phyloP scores from a whole-genome alignment of 2,888 invertebrate genomes.

The Prosapia bicincta region DNA sequence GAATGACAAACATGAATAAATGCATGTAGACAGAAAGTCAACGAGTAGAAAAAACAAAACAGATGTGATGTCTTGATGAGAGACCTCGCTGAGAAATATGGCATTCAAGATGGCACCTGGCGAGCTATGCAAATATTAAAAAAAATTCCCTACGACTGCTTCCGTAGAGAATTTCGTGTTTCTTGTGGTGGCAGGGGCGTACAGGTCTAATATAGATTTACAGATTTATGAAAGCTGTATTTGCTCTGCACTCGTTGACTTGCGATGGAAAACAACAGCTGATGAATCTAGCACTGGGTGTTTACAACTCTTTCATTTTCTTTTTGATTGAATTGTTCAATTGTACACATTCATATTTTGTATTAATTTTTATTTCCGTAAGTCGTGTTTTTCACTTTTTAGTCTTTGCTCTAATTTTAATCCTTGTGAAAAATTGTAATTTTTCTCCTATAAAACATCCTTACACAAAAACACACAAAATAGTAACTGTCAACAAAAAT shows the following conservation, averaged over 20 bases:
- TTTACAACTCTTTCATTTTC: too few relatives aligned
- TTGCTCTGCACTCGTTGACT: neutral
- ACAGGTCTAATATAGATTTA: neutral
- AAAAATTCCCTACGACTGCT: neutral
- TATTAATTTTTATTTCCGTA: too few relatives aligned
- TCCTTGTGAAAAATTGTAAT: too few relatives aligned
- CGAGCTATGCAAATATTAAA: neutral
- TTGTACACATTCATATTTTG: too few relatives aligned
- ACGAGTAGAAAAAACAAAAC: neutral
- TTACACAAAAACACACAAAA: too few relatives aligned
- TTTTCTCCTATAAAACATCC: too few relatives aligned
- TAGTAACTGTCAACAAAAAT: too few relatives aligned
- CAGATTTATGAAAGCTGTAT: neutral
- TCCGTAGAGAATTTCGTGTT: neutral
- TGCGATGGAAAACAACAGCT: neutral
- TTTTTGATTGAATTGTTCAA: too few relatives aligned
- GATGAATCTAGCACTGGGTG: too few relatives aligned
- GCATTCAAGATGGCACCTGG: neutral
- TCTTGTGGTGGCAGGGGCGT: neutral
- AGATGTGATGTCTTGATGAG: constrained; percentile 2
- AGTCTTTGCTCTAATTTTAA: too few relatives aligned
- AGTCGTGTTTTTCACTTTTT: too few relatives aligned
- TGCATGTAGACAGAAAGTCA: neutral
- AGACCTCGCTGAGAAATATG: neutral
- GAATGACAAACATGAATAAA: neutral